These are phyloP conservation scores for Agrenia bidenticulata DNA, from an alignment of 2,888 invertebrate species.

Conservation along the genomic window DNA sequence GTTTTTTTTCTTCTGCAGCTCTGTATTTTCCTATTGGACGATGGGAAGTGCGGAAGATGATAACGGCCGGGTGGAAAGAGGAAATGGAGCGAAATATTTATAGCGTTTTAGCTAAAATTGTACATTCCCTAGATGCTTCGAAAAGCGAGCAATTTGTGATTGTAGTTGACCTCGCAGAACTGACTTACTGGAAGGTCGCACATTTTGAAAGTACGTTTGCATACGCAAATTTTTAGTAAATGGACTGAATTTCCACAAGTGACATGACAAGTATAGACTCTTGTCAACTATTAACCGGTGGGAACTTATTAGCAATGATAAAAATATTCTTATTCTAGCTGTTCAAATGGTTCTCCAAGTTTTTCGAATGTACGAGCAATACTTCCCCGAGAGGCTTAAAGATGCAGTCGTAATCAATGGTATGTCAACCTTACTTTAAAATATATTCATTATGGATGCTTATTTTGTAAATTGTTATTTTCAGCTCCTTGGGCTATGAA, in stretches of 20 bases:
- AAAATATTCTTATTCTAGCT: too few relatives aligned
- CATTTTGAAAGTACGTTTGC: conserved; percentile 30
- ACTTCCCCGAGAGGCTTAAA: conserved; percentile 28
- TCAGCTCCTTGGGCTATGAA: conserved; percentile 37
- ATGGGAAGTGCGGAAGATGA: conserved; percentile 45
- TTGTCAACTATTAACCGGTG: too few relatives aligned
- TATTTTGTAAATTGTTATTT: too few relatives aligned
- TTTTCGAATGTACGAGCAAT: conserved; percentile 28
- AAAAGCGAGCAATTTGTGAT: conserved; percentile 26
- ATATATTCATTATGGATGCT: too few relatives aligned
- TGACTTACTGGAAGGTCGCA: conserved; percentile 39
- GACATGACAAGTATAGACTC: too few relatives aligned
- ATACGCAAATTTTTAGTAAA: not conserved
- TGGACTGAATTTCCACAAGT: not conserved
- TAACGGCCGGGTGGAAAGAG: conserved; percentile 30
- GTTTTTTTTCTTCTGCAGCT: too few relatives aligned
- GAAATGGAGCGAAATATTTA: conserved; percentile 32
- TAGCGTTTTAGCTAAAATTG: conserved; percentile 12
- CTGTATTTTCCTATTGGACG: conserved; percentile 39
- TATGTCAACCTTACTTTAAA: conserved; percentile 8
- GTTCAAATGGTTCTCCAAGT: conserved; percentile 31
- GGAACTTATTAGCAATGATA: too few relatives aligned
- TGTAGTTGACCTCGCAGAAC: conserved; percentile 31
- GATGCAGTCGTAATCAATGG: conserved; percentile 28
- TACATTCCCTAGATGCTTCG: conserved; percentile 3